Evolutionary conservation across 2,888 invertebrate species (phyloP), one percentile per base, ranked within the genome.

Genomic region (Lysandra coridon): DNA sequence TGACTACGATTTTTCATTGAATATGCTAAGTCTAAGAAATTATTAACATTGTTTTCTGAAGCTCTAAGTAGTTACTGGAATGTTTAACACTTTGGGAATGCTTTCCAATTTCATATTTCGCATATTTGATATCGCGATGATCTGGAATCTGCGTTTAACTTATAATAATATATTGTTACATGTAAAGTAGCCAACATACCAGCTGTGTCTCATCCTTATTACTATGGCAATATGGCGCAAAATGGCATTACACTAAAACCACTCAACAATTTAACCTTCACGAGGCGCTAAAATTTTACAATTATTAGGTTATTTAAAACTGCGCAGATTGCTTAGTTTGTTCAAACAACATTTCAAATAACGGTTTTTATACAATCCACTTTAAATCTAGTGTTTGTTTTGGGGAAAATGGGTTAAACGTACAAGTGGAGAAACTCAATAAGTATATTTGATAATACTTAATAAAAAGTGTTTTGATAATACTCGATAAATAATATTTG

Each of bases 271-370:
- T 62, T 62, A 62, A 23, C 62, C 62, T 62, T 62, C n/a, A 62
- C 62, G 10, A 62, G 62, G 62, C 23, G n/a, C 62, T 62, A 7
- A 62, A 62, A 23, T 62, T 62, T 62, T 62, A 62, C 62, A 62
- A 62, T 62, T 62, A 62, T 62, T 62, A 23, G 62, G 62, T n/a
- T 62, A 62, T 62, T 23, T 62, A 62, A 7, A 62, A 62, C 17
- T 23, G 62, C 62, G 62, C 23, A 62, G 62, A 23, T 62, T 23
- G 62, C 62, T 7, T 62, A 23, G 23, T 23, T 62, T 62, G 62
- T 62, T 62, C 62, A 62, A 62, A 62, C 62, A 62, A 62, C 17
- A 23, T 23, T 23, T 23, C 7, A 10, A 10, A 23, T n/a, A 23
- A 62, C 23, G 23, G 6, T 62, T 62, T 62, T 62, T 62, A 62